Base-by-base conservation (phyloP, 2,797 vertebrate genomes). In the Trachurus trachurus region DNA sequence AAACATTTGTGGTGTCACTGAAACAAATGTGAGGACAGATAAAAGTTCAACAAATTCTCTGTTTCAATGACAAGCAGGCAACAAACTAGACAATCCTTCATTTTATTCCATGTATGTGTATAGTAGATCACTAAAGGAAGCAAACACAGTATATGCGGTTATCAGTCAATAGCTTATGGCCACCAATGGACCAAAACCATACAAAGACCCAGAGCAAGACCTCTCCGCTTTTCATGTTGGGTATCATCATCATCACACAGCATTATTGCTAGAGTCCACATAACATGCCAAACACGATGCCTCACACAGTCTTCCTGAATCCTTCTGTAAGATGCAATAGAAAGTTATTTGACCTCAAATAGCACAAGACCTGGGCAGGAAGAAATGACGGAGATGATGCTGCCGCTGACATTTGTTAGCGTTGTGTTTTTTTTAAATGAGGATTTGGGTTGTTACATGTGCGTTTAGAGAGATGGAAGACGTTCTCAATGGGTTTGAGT, bases 121-220 rank as follows among this genome's bases (percentile, higher is more conserved):
- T 88, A 94, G 74, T 78, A 76, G 75, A 85, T 84, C 76, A 86
- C 70, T 83, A 85, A 83, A 88, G 84, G 74, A 92, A 86, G 86
- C 81, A 82, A 87, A 91, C 93, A 94, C 91, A 94, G 93, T 93
- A 90, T 90, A 90, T 90, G 86, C 87, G 87, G 89, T 89, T 88
- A 89, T 90, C 49, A 83, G 70, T 90, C 78, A 81, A 53, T 21
- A 70, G 64, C 59, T 76, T 73, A 64, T 56, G 66, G 31, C 76
- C 63, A 79, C 29, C 40, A 52, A 17, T 71, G 62, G 34, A 69
- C 53, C 49, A 53, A 78, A 64, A 77, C 49, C 66, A 76, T 22
- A 75, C 56, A 73, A 79, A 54, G 62, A 57, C 57, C 75, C 71
- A 80, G 57, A 87, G 58, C 21, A 70, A 66, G 21, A 34, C 47